Evolutionary conservation across 1,140 invertebrate species (phyloP), one percentile per base, ranked within the genome.

Genomic region (Aphidius ervi): DNA sequence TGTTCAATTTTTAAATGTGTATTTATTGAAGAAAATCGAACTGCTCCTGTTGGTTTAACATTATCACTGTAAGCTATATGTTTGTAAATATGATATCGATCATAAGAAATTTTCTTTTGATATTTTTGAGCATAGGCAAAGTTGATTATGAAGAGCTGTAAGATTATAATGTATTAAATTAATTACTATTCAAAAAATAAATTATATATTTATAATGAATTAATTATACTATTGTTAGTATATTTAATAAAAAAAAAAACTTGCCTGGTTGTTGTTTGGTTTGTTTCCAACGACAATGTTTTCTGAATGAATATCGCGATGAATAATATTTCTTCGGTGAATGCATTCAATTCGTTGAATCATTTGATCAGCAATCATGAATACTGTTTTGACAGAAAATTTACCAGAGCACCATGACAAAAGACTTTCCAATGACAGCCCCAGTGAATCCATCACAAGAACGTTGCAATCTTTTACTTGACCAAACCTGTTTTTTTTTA

Each of bases 241-340:
- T 16, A 45, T 53, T 56, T 77, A 87, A 86, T 82, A 95, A 95
- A 80, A 96, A 96, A 82, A 94, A 94, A 74, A 95, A 95, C 66
- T 95, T 94, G 87, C 86, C 82, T 95, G 95, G 79, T 96, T 96
- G 82, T 93, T 96, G 71, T 96, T 93, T 59, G 93, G 87, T 3
- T 94, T 93, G 74, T 95, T 96, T 66, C 95, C 95, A 95, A 98
- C 98, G 56, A 99, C 84, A 83, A 98, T 98, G 81, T 99, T 98
- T 76, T 98, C 96, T 41, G 94, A 94, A 74, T 97, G 95, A 69
- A 97, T 95, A 75, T 93, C 91, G 71, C 96, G 88, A 82, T 98
- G 95, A 71, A 98, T 97, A 81, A 97, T 98, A 74, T 93, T 93
- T 81, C 95, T 96, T 71, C 89, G 89, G 80, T 98, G 95, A 66